A percentile compares a stretch with the other conserved stretches of the same genome.
phyloP scores from a whole-genome alignment of 2,888 invertebrate genomes.

The Chesias legatella region DNA sequence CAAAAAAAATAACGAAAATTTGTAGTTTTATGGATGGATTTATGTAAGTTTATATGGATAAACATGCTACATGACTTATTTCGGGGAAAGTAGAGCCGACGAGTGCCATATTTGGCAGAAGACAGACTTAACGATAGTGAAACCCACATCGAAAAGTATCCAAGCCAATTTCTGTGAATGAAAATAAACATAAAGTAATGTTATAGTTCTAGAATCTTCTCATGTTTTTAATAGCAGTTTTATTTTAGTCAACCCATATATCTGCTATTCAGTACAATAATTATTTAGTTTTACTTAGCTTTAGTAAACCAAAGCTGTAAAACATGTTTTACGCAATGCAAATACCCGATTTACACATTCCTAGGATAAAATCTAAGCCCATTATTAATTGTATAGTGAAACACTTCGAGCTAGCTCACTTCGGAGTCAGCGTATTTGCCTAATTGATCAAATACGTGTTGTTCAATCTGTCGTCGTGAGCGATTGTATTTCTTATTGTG shows the following conservation, averaged over 20 bases:
- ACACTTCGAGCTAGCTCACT: conserved; percentile 69
- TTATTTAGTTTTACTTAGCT: conserved; percentile 14
- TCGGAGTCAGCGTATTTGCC: conserved; percentile 77
- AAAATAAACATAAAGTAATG: conserved; percentile 2
- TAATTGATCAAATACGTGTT: conserved; percentile 80
- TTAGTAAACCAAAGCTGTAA: conserved; percentile 12
- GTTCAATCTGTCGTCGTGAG: conserved; percentile 45
- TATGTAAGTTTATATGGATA: too few species aligned
- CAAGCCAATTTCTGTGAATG: too few species aligned
- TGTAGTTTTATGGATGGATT: too few species aligned
- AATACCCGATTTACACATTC: conserved; percentile 31
- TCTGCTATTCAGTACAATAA: conserved; percentile 5
- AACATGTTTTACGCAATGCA: conserved; percentile 11
- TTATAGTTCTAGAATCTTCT: conserved; percentile 1
- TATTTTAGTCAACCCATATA: neutral
- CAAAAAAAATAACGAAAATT: too few species aligned
- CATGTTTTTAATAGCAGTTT: too few species aligned
- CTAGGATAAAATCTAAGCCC: conserved; percentile 49
- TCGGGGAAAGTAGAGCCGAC: too few species aligned
- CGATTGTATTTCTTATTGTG: conserved; percentile 41
- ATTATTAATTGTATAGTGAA: conserved; percentile 65
- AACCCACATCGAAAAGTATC: too few species aligned
- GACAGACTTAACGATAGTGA: too few species aligned
- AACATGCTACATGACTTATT: too few species aligned
- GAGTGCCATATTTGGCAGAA: too few species aligned